Conservation (phyloP, 2,888 invertebrate genomes). For the Volucella inflata region DNA sequence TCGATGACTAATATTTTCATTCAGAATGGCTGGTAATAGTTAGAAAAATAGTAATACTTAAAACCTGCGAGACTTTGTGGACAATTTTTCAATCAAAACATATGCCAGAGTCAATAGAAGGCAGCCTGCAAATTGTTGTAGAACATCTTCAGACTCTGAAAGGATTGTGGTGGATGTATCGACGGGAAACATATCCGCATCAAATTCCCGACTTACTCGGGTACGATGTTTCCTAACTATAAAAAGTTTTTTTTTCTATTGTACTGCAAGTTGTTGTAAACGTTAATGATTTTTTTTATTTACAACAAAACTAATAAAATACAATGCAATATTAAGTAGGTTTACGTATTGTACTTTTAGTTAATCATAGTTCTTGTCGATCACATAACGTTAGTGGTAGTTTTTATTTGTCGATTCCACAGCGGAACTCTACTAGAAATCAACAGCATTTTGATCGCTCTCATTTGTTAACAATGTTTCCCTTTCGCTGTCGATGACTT, state of each 20-base stretch:
- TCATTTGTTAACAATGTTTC: too few species aligned
- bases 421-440: background rate
- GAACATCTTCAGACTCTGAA: slow-evolving; percentile 55
- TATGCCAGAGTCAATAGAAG: slow-evolving; percentile 61
- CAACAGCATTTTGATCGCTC: too few species aligned
- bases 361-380: background rate
- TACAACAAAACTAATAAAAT: background rate
- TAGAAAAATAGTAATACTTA: too few species aligned
- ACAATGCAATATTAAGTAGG: background rate
- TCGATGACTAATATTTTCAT: too few species aligned
- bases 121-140: slow-evolving; percentile 38
- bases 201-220: slow-evolving; percentile 77
- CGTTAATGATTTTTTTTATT: background rate
- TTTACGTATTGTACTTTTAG: background rate
- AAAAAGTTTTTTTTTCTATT: slow-evolving; percentile 73
- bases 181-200: slow-evolving; percentile 79
- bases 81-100: slow-evolving; percentile 52
- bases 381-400: background rate
- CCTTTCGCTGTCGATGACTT: too few species aligned
- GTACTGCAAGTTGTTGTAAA: slow-evolving; percentile 55
- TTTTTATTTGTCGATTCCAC: slow-evolving; percentile 4
- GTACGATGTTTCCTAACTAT: slow-evolving; percentile 79
- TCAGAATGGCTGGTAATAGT: too few species aligned
- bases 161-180: slow-evolving; percentile 78
- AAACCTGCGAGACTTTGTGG: too few species aligned